These are phyloP conservation scores for Drosophila histrio DNA, from an alignment of 2,888 invertebrate species.

Conservation along the genomic window DNA sequence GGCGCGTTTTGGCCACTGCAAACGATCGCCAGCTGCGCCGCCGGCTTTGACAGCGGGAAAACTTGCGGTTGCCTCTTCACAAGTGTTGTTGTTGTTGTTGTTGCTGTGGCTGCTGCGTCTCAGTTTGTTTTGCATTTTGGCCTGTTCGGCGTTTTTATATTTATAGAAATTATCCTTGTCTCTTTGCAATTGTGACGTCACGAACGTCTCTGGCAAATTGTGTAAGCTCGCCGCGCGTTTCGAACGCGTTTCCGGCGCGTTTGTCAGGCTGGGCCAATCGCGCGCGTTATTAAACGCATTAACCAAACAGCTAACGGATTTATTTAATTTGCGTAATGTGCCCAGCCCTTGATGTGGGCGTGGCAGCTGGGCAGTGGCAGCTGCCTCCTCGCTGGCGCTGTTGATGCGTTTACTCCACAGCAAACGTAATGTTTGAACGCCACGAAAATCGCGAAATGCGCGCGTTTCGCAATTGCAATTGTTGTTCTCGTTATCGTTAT, in stretches of 20 bases:
- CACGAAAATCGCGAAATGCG: conserved; percentile 79
- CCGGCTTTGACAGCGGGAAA: conserved; percentile 61
- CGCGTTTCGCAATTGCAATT: conserved; percentile 62
- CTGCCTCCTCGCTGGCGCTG: conserved; percentile 62
- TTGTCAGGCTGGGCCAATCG: conserved; percentile 46
- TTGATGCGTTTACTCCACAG: conserved; percentile 84
- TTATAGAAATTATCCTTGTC: conserved; percentile 84
- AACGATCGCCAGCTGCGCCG: conserved; percentile 66
- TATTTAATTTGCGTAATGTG: conserved; percentile 72
- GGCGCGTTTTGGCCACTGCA: conserved; percentile 81
- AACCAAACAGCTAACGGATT: conserved; percentile 80
- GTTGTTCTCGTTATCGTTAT: conserved; percentile 15
- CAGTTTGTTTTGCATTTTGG: conserved; percentile 63
- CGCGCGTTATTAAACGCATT: conserved; percentile 65
- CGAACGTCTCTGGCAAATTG: conserved; percentile 65
- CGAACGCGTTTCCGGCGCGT: conserved; percentile 57
- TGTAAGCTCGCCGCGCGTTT: conserved; percentile 80
- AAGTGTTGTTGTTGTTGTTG: background rate
- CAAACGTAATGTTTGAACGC: conserved; percentile 82
- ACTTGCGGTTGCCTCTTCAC: conserved; percentile 16
- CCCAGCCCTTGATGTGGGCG: conserved; percentile 43
- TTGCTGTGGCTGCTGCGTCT: conserved; percentile 21
- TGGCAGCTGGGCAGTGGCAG: background rate
- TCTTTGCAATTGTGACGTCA: conserved; percentile 48
- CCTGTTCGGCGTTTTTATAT: conserved; percentile 83